Base-by-base conservation (phyloP, 1,140 invertebrate genomes). In the Atta texana region DNA sequence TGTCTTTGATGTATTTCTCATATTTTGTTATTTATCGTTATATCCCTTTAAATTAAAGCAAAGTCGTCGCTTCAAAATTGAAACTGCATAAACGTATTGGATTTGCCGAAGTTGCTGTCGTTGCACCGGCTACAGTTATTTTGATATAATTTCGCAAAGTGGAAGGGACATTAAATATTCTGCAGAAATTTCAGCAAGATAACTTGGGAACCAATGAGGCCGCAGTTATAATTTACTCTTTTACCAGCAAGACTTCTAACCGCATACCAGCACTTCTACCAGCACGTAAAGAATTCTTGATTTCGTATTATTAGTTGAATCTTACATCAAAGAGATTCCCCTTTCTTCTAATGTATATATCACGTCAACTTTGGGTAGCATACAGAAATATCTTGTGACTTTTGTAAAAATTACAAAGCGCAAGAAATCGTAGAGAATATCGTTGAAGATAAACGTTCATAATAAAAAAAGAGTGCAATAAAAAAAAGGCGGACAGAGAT, bases 91-190 rank as follows among this genome's bases (percentile, higher is more conserved):
- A 10, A 28, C 34, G 24, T 72, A 72, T 28, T 16, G 69, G 28
- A 53, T 34, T 55, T 57, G 53, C 51, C 72, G n/a, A 31, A 34
- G 28, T 55, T n/a, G 18, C 53, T 57, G 28, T 75, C 21, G 24
- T 31, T 21, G 24, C 53, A n/a, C 72, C 53, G 28, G n/a, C 12
- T 75, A 57, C 72, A 57, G 31, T 75, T 75, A 75, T 75, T 39
- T 57, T 75, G 39, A 75, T 31, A 53, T 75, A 75, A 75, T 75
- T 53, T n/a, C 51, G 53, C 53, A 75, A 57, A 57, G 53, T 53
- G 53, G 72, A 75, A 34, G 51, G 28, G 51, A 75, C 72, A 75
- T 21, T 75, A 31, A 57, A 75, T 75, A 75, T 34, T 57, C 51
- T 16, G 53, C 53, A 7, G 72, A 57, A 75, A 57, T 55, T 75